Evolutionary conservation across 2,888 invertebrate species (phyloP).

Genomic region (Tenthredo mesomela): DNA sequence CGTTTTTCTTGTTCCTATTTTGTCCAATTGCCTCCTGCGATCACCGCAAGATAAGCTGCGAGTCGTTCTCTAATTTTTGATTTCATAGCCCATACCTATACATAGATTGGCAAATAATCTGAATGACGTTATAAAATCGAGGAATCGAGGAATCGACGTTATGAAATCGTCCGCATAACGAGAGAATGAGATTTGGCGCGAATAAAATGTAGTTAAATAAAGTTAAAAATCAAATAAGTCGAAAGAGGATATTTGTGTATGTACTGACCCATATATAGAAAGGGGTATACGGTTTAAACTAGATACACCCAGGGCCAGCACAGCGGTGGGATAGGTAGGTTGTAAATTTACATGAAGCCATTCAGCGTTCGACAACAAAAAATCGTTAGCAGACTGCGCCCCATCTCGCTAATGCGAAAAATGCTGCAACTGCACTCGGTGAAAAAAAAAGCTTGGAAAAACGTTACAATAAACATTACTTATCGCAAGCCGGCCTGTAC

Average conservation of each 20-base stretch:
- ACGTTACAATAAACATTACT: slow-evolving; percentile 78
- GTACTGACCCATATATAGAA: slow-evolving; percentile 33
- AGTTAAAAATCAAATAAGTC: slow-evolving; percentile 39
- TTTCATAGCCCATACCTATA: too few species aligned
- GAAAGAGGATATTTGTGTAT: background rate
- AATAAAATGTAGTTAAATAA: background rate
- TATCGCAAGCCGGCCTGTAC: slow-evolving; percentile 72
- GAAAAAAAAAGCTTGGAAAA: slow-evolving; percentile 62
- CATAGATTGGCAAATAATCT: background rate
- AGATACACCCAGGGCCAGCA: background rate
- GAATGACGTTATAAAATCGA: background rate
- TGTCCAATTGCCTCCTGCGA: background rate
- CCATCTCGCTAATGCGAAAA: slow-evolving; percentile 72
- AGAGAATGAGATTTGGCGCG: background rate
- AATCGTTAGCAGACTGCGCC: slow-evolving; percentile 57
- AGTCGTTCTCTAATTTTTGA: background rate
- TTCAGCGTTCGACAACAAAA: slow-evolving; percentile 56
- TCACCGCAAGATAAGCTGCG: background rate
- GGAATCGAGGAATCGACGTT: too few species aligned
- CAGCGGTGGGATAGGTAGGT: slow-evolving; percentile 43
- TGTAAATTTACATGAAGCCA: slow-evolving; percentile 57
- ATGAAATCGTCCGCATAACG: background rate
- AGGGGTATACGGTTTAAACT: slow-evolving; percentile 7
- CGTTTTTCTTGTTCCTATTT: background rate
- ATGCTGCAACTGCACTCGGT: slow-evolving; percentile 72